Evolutionary conservation across 1,140 invertebrate species (phyloP), one percentile per base, ranked within the genome.

Genomic region (Drosophila navojoa): DNA sequence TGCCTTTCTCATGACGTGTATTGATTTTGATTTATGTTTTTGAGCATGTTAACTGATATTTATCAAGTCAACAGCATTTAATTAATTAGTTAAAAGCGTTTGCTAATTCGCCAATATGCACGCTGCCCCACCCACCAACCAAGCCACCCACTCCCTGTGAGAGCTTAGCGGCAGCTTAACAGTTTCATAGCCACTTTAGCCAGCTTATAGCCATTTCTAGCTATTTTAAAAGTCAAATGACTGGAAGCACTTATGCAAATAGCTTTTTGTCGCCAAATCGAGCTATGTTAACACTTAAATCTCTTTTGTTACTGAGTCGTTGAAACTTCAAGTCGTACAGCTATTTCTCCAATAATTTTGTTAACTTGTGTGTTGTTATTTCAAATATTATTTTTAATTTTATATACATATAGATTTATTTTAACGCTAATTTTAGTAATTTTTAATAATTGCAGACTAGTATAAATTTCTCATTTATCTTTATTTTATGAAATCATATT

Each of bases 81-180:
- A 50, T 50, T 73, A 73, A 73, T 73, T 62, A 74, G 64, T 62
- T 74, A 61, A 74, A 61, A 61, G 57, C 35, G n/a, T 66, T 49
- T 5, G 10, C 52, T 19, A 54, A 19, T 35, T 54, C 52, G 13
- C 9, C 52, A 25, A 50, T 27, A 50, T 19, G 13, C 5, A 7
- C 35, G 5, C 29, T n/a, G 10, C 3, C 54, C 19, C 19, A 22
- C 47, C 47, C 32, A 32, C 9, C 44, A 32, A 5, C 25, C 50
- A 7, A 2, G 4, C n/a, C 27, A 15, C 25, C n/a, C 16, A 25
- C 35, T 7, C 16, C 35, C 13, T 11, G 44, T 58, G 61, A 67
- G 25, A 55, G 68, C 68, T 71, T 63, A 64, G 52, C 42, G 27
- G 3, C 27, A 15, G 63, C 44, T 57, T 64, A 35, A 59, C 57